Evolutionary conservation across 2,888 invertebrate genomes (phyloP).

Genomic region (Copidosoma aretas): DNA sequence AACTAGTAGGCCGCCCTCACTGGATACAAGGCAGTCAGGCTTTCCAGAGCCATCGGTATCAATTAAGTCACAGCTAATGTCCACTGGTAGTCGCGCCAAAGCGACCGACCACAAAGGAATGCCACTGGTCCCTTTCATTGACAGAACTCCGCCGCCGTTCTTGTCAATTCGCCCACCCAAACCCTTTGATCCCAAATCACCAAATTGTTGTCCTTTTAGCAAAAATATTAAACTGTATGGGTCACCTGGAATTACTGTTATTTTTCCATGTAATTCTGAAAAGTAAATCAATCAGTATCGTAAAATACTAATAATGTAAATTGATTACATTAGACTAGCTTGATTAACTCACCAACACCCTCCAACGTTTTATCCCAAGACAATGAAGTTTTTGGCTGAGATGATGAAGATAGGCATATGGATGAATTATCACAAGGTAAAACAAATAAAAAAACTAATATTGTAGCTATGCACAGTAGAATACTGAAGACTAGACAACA

Average conservation of each 20-base stretch:
- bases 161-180: slow-evolving; percentile 57
- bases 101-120: slow-evolving; percentile 77
- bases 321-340: background rate
- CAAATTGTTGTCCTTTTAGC: slow-evolving; percentile 67
- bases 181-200: slow-evolving; percentile 42
- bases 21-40: slow-evolving; percentile 78
- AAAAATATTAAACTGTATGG: slow-evolving; percentile 74
- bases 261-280: slow-evolving; percentile 58
- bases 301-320: slow-evolving; percentile 1
- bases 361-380: slow-evolving; percentile 61
- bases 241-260: slow-evolving; percentile 52
- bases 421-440: slow-evolving; percentile 77
- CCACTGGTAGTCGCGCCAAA: slow-evolving; percentile 72
- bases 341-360: slow-evolving; percentile 57
- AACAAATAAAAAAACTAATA: slow-evolving; percentile 77
- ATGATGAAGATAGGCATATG: slow-evolving; percentile 66
- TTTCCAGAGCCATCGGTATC: slow-evolving; percentile 77
- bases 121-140: slow-evolving; percentile 74
- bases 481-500: slow-evolving; percentile 76
- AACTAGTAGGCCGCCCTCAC: slow-evolving; percentile 71
- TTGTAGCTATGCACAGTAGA: slow-evolving; percentile 73
- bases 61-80: slow-evolving; percentile 76
- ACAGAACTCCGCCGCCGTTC: slow-evolving; percentile 72
- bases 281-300: slow-evolving; percentile 23
- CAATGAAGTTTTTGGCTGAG: slow-evolving; percentile 48